phyloP scores from a whole-genome alignment of 2,888 invertebrate genomes.

The Chironomus tentans region DNA sequence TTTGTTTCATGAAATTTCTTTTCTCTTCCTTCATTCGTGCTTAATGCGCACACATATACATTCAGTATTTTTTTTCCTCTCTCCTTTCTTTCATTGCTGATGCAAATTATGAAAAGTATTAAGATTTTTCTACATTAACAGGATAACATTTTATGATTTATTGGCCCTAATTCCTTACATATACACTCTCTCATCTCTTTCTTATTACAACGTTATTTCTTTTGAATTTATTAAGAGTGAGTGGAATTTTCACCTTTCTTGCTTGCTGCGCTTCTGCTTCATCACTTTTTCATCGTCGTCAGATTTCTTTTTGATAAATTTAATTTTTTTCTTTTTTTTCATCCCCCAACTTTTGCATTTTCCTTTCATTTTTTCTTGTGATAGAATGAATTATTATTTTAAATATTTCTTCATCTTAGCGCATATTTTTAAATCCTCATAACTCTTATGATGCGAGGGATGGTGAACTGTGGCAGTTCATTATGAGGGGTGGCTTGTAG shows the following conservation, averaged over 20 bases:
- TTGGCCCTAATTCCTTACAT: slow-evolving; percentile 26
- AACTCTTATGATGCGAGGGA: no score
- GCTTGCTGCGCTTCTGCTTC: not conserved
- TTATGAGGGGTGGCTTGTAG: no score
- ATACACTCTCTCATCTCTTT: not conserved
- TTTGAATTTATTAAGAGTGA: not conserved
- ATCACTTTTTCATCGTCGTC: no score
- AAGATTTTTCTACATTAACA: slow-evolving; percentile 26
- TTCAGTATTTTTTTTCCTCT: no score
- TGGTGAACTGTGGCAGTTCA: no score
- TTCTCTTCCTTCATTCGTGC: not conserved
- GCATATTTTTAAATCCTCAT: no score
- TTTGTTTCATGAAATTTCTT: slow-evolving; percentile 1
- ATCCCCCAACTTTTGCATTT: no score
- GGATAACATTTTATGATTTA: slow-evolving; percentile 27
- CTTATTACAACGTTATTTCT: not conserved
- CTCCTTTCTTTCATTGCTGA: not conserved
- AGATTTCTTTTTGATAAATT: slow-evolving; percentile 21
- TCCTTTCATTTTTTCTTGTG: no score
- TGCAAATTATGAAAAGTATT: slow-evolving; percentile 27
- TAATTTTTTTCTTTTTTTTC: not conserved
- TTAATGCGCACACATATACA: not conserved
- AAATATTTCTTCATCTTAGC: no score
- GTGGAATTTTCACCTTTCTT: not conserved
- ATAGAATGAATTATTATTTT: no score